Base-by-base conservation (phyloP, 92 coral and sea anemone genomes). In the Bergia sp. region DNA sequence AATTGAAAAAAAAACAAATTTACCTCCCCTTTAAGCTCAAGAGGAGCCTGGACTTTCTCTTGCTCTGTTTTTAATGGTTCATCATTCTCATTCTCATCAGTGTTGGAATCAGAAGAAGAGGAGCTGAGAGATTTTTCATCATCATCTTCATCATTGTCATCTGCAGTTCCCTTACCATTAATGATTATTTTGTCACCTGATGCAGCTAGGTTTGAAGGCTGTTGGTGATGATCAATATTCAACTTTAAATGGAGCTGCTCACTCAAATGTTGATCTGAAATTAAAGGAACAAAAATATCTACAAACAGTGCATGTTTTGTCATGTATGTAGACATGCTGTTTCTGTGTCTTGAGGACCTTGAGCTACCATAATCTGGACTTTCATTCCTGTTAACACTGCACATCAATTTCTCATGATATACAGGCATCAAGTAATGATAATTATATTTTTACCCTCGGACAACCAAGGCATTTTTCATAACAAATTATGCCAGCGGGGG, bases 21-120 rank as follows among this genome's bases (percentile, higher is more conserved):
- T 87, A 91, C 93, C 88, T 92, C 95, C 57, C 93, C 96, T 87
- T 94, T 94, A 53, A 92, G 86, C 86, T 94, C 96, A 37, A 94
- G 91, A 44, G 95, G 93, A 85, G 94, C 96, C 42, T 66, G 64
- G 11, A 79, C 88, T 40, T 92, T 88, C 18, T 57, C 23, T 71
- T 84, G 41, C 18, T 43, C 23, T 65, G 88, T 39, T 37, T 38
- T 50, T 3, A 37, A 50, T 44, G 23, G 73, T 36, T 39, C 43
- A 45, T 36, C 45, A 44, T 5, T 20, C 10, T 44, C 77, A 44
- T 45, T 69, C 16, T 84, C 79, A 4, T 43, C 45, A 84, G 66
- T 67, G 47, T 69, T 65, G 69, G 87, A 74, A 76, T 76, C 80
- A 4, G 80, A 76, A 39, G 80, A 84, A 5, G 77, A 11, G 29